Evolutionary conservation across 2,113 vertebrate genomes (phyloP), one percentile per base, ranked within the genome.

Genomic region (Colaptes auratus): DNA sequence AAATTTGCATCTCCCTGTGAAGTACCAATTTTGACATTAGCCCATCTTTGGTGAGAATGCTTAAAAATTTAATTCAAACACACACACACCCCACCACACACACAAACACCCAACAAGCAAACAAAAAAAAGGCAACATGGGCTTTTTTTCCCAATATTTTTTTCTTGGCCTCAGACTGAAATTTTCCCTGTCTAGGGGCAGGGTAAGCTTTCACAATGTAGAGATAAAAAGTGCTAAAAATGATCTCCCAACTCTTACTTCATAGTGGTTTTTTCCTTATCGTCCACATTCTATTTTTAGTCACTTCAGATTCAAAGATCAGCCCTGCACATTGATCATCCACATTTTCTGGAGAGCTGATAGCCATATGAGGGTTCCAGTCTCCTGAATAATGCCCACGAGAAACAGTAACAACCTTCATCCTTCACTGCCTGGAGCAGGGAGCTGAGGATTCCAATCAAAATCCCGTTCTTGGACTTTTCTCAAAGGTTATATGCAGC

Each of bases 401-500:
- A 67, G 78, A 82, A 63, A 35, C 28, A 63, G 3, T 27, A 56
- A 69, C 42, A 52, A n/a, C 46, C 75, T 59, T 50, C 8, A 0
- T 28, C 58, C 72, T 24, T 35, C 60, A 5, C 12, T 31, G 67
- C 56, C 70, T 3, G 72, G 35, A 19, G 24, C 10, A 11, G 8
- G 33, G 28, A 66, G 46, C 66, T 28, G 52, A 65, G 31, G 72
- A 65, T 70, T 77, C 52, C 72, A 2, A 15, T 46, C 21, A n/a
- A 73, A 84, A 59, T 7, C 11, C 50, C 44, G 30, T 1, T 66
- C 59, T 9, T 23, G 86, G 59, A 42, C 46, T 19, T 27, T 15
- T 46, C 87, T 86, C 81, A 30, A 25, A 39, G 60, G 36, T 59
- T 46, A 3, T 2, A 7, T 0, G 35, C 0, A 0, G 63, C 31